Evolutionary conservation across 2,888 invertebrate species (phyloP), one percentile per base, ranked within the genome.

Genomic region (Molorchus minor): DNA sequence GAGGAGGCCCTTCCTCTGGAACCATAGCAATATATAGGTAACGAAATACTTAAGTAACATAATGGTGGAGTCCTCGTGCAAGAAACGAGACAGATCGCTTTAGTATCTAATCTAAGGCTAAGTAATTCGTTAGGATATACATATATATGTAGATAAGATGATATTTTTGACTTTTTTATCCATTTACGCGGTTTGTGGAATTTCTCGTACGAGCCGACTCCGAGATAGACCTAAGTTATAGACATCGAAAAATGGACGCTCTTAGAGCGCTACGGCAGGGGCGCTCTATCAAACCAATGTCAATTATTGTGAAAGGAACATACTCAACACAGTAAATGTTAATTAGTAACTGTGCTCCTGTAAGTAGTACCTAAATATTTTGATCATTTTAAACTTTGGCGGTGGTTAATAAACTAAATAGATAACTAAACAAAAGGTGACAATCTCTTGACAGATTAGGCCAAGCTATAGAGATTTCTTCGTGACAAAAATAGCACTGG

Each of bases 1-100:
- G 63, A 63, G 62, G 63, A 62, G 70, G 70, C 74, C 69, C 61
- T 67, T 58, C 73, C 74, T 77, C 77, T 76, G 75, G 76, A 80
- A 77, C 76, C 75, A 80, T 80, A 81, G 80, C 80, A 81, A 81
- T 81, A 81, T 79, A 77, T 76, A 77, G 65, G 70, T 77, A 78
- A 77, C 77, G 77, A 78, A 75, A 66, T 75, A 73, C 61, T 69
- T 70, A 74, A 71, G 66, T 62, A 70, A 70, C 65, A 67, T 57
- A 54, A 51, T 58, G 40, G 38, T 52, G 54, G 61, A 49, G 59
- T 51, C 56, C 51, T 17, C 58, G 49, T 56, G 44, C 38, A n/a
- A 16, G 21, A 38, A 38, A 15, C 16, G 10, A 20, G 3, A 13
- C 38, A 29, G 25, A 25, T 49, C 12, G 8, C 16, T 13, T 13